Evolutionary conservation across 1,140 invertebrate genomes (phyloP).

Genomic region (Drosophila punjabiensis): DNA sequence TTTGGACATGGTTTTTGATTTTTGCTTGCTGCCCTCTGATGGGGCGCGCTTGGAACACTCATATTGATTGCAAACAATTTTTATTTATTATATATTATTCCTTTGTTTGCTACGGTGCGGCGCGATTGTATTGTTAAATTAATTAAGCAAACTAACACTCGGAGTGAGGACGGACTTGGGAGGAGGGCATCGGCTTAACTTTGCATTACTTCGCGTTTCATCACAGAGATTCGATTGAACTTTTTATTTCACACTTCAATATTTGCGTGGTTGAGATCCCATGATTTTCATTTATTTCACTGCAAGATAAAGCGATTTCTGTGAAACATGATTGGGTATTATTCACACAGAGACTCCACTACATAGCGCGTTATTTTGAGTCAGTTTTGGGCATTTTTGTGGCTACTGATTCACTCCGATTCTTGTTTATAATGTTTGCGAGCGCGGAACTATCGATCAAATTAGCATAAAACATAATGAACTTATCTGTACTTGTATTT

Average conservation of each 20-base stretch:
- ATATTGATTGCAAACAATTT: constrained; percentile 71
- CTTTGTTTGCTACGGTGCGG: constrained; percentile 54
- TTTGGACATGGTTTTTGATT: constrained; percentile 38
- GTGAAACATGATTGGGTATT: constrained; percentile 3
- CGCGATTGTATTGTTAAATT: constrained; percentile 69
- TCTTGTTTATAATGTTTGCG: constrained; percentile 16
- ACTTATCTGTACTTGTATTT: constrained; percentile 25
- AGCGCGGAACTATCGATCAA: not conserved
- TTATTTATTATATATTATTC: constrained; percentile 33
- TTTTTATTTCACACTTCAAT: constrained; percentile 40
- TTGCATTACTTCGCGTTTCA: constrained; percentile 62
- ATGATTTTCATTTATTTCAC: constrained; percentile 27
- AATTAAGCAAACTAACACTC: constrained; percentile 71
- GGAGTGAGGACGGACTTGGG: constrained; percentile 34
- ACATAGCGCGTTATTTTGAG: constrained; percentile 17
- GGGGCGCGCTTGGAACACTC: constrained; percentile 76
- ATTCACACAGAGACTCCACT: constrained; percentile 22
- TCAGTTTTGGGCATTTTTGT: not conserved
- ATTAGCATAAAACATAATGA: constrained; percentile 47
- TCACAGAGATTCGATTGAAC: constrained; percentile 31
- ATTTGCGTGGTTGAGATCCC: constrained; percentile 51
- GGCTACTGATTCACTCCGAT: constrained; percentile 16
- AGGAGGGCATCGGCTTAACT: constrained; percentile 48
- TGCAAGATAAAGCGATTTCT: constrained; percentile 32
- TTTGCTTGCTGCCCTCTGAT: constrained; percentile 61